Percentiles rank a stretch among this genome's conserved stretches.
Evolutionary conservation across 2,888 invertebrate genomes (phyloP).

Genomic region (Malthinus flaveolus): DNA sequence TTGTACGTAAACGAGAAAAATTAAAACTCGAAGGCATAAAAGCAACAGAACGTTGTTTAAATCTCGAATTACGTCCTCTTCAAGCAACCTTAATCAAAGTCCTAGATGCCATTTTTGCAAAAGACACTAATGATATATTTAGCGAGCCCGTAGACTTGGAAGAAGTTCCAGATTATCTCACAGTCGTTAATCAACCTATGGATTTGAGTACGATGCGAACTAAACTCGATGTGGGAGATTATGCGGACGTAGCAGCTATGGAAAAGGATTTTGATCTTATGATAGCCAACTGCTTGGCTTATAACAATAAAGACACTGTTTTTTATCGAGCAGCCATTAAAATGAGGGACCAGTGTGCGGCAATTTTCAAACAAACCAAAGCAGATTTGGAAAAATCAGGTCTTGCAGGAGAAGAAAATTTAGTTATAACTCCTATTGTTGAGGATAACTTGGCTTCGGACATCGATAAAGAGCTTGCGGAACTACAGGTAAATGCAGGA

Average conservation of each 20-base stretch:
- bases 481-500: constrained; percentile 45
- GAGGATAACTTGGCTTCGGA: constrained; percentile 58
- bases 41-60: constrained; percentile 77
- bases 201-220: constrained; percentile 86
- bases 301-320: constrained; percentile 93
- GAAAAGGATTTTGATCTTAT: constrained; percentile 93
- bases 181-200: constrained; percentile 85
- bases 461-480: constrained; percentile 60
- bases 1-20: constrained; percentile 94
- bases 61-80: constrained; percentile 81
- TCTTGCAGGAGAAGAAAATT: constrained; percentile 52
- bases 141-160: constrained; percentile 88
- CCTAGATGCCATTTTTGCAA: constrained; percentile 73
- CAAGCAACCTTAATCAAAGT: constrained; percentile 77
- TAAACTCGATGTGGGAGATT: constrained; percentile 70
- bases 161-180: constrained; percentile 89
- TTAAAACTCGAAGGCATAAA: constrained; percentile 86
- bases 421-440: constrained; percentile 33
- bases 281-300: constrained; percentile 92
- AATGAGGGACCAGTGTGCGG: constrained; percentile 86
- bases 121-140: constrained; percentile 87
- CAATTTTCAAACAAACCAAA: constrained; percentile 77
- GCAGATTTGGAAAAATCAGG: constrained; percentile 72
- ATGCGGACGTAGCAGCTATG: constrained; percentile 74
- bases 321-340: constrained; percentile 87